Conservation (phyloP, 2,797 vertebrate species). For the Phyllotis vaccarum region DNA sequence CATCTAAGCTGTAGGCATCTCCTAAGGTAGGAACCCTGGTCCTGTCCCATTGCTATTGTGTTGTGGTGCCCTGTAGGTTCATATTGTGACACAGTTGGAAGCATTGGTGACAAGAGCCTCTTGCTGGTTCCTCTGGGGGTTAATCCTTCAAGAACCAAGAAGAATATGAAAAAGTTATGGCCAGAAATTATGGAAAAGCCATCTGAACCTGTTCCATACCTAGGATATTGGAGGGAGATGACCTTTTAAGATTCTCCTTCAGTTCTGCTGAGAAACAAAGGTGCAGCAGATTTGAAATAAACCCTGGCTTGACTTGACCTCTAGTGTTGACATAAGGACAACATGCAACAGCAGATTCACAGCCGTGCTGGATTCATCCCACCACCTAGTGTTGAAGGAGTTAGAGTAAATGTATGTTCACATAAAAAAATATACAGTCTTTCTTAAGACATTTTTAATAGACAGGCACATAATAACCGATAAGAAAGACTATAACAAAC, state of each 20-base stretch:
- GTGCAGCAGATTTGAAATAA: background rate
- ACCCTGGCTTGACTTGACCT: background rate
- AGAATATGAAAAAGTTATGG: background rate
- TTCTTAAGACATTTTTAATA: background rate
- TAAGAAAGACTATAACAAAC: background rate
- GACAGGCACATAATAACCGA: background rate
- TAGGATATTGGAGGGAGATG: too few relatives aligned
- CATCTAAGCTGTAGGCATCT: background rate
- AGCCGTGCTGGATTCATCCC: background rate
- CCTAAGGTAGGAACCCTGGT: too few relatives aligned
- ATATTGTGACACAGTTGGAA: background rate
- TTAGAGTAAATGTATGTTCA: background rate
- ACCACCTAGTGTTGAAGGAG: background rate
- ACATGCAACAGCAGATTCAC: background rate
- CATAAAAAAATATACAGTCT: background rate
- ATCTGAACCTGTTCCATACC: background rate
- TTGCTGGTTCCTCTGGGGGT: too few relatives aligned
- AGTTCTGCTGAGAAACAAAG: background rate
- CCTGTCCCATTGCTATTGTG: too few relatives aligned
- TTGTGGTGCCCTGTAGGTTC: background rate
- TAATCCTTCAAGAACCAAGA: background rate
- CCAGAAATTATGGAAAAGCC: background rate
- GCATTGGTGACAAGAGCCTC: too few relatives aligned
- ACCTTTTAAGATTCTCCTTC: background rate
- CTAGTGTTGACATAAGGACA: background rate